These are phyloP conservation scores for Carcinoscorpius rotundicauda DNA, from an alignment of 1,140 invertebrate genomes.

Conservation along the genomic window DNA sequence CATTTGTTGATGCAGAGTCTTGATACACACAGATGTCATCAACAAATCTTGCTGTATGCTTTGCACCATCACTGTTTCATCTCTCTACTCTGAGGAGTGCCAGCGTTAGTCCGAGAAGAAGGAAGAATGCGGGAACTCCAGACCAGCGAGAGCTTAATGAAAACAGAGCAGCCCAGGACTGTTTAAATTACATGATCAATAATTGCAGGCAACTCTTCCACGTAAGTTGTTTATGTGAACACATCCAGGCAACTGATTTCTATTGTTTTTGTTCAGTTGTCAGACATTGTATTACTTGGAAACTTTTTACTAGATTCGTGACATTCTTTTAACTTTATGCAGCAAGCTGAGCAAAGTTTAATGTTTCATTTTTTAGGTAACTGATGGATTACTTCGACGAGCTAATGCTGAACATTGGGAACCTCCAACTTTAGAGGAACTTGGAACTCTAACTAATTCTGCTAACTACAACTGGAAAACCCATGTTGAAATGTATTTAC, in stretches of 20 bases:
- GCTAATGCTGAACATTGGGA: slow-evolving; percentile 64
- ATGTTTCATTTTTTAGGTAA: too few relatives aligned
- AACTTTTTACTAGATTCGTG: too few relatives aligned
- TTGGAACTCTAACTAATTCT: slow-evolving; percentile 44
- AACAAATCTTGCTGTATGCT: slow-evolving; percentile 84
- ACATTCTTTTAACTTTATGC: too few relatives aligned
- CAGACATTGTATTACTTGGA: too few relatives aligned
- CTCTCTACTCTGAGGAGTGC: slow-evolving; percentile 28
- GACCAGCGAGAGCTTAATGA: slow-evolving; percentile 78
- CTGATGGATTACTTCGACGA: too few relatives aligned
- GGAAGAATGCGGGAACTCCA: slow-evolving; percentile 38
- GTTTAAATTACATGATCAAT: slow-evolving; percentile 66
- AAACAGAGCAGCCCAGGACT: slow-evolving; percentile 80
- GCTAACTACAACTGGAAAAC: slow-evolving; percentile 52
- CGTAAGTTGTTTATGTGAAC: slow-evolving; percentile 38
- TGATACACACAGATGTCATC: slow-evolving; percentile 62
- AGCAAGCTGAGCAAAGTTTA: too few relatives aligned
- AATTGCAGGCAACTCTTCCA: slow-evolving; percentile 66
- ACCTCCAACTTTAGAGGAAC: slow-evolving; percentile 47
- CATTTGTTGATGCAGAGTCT: too few relatives aligned
- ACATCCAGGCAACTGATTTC: too few relatives aligned
- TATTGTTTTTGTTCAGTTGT: too few relatives aligned
- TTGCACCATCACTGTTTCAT: slow-evolving; percentile 83
- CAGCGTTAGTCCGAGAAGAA: slow-evolving; percentile 44
- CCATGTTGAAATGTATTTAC: slow-evolving; percentile 67